Conservation (phyloP, 2,888 invertebrate genomes). For the Papilio demoleus region DNA sequence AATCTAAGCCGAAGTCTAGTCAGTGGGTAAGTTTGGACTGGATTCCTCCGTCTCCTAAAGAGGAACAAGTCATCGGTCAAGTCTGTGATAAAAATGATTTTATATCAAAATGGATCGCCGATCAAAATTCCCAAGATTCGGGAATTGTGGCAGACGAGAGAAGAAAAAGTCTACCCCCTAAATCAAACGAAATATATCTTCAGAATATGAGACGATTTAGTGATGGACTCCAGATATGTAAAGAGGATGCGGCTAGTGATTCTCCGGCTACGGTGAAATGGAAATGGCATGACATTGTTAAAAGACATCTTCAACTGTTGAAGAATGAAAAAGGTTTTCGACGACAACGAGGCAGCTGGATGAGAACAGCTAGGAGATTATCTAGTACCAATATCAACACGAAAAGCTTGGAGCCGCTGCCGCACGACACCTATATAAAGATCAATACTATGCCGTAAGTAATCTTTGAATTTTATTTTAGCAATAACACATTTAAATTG, state of each 20-base stretch:
- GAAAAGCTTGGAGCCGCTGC: slow-evolving; percentile 64
- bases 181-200: slow-evolving; percentile 79
- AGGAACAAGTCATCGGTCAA: slow-evolving; percentile 78
- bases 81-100: slow-evolving; percentile 83
- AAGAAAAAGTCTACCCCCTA: slow-evolving; percentile 78
- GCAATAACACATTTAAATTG: slow-evolving; percentile 10
- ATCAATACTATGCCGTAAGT: slow-evolving; percentile 80
- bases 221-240: slow-evolving; percentile 79
- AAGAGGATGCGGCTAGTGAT: slow-evolving; percentile 81
- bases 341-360: slow-evolving; percentile 78
- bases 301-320: slow-evolving; percentile 76
- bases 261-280: slow-evolving; percentile 79
- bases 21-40: slow-evolving; percentile 83
- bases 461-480: slow-evolving; percentile 39
- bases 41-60: slow-evolving; percentile 79
- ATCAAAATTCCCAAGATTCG: slow-evolving; percentile 77
- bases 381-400: slow-evolving; percentile 69
- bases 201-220: slow-evolving; percentile 80
- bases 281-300: slow-evolving; percentile 82
- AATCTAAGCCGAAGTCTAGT: slow-evolving; percentile 84
- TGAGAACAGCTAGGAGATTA: slow-evolving; percentile 74
- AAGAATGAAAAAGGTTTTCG: slow-evolving; percentile 78
- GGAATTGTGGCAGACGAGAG: slow-evolving; percentile 76
- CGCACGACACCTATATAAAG: slow-evolving; percentile 75
- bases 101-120: slow-evolving; percentile 81